Evolutionary conservation across 2,888 invertebrate species (phyloP).

Genomic region (Tineola bisselliella): DNA sequence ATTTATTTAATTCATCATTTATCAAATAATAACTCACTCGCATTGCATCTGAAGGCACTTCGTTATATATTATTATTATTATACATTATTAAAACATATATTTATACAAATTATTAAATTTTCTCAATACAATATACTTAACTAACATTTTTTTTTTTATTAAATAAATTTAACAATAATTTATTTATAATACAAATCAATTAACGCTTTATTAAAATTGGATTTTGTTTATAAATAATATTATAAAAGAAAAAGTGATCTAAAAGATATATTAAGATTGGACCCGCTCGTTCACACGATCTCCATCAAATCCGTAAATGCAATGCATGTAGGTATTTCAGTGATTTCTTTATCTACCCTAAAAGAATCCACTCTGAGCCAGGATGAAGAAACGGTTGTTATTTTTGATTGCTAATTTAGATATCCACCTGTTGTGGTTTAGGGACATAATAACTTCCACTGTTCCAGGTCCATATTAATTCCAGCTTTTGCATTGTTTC

Average conservation of each 20-base stretch:
- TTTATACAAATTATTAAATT: background rate
- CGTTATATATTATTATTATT: background rate
- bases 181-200: background rate
- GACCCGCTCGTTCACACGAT: background rate
- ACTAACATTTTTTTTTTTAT: background rate
- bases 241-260: background rate
- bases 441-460: no score
- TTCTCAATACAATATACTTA: background rate
- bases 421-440: no score
- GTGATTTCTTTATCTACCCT: no score
- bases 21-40: background rate
- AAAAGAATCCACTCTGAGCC: no score
- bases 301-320: no score
- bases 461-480: no score
- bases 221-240: no score
- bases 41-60: background rate
- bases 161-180: background rate
- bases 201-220: no score
- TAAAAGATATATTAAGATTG: background rate
- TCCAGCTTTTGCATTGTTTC: slow-evolving; percentile 33
- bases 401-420: no score
- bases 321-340: no score
- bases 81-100: background rate
- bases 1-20: background rate
- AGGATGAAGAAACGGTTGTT: no score